A percentile compares a stretch with the other conserved stretches of the same genome.
Evolutionary conservation across 2,797 vertebrate genomes (phyloP).

Genomic region (Austrolebias charrua): DNA sequence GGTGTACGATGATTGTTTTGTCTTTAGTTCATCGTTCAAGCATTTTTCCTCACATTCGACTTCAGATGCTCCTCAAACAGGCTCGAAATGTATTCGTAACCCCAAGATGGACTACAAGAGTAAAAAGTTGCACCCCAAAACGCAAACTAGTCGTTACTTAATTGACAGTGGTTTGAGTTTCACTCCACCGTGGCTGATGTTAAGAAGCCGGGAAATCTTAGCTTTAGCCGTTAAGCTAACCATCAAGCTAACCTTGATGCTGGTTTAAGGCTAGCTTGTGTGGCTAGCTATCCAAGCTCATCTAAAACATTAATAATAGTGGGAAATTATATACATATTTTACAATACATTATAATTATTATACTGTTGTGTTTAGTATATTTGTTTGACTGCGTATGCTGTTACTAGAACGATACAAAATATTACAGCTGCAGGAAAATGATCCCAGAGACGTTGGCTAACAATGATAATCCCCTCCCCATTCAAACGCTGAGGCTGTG

Average conservation of each 20-base stretch:
- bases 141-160: neutral
- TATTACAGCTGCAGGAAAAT: neutral
- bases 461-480: conserved; percentile 50
- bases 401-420: neutral
- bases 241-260: conserved; percentile 26
- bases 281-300: conserved; percentile 38
- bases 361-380: neutral
- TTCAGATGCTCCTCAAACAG: neutral
- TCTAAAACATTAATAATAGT: neutral
- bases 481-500: conserved; percentile 55
- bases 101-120: neutral
- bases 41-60: neutral
- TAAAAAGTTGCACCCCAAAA: neutral
- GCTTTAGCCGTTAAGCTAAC: conserved; percentile 42
- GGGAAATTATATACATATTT: neutral
- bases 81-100: neutral
- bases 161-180: neutral
- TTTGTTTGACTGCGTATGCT: neutral
- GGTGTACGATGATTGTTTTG: neutral
- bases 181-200: neutral
- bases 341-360: neutral
- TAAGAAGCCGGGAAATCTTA: conserved; percentile 51
- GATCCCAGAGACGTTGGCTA: conserved; percentile 30
- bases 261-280: conserved; percentile 28
- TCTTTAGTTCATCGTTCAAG: neutral